Conservation (phyloP, 2,113 vertebrate species). For the Todiramphus saurophagus region DNA sequence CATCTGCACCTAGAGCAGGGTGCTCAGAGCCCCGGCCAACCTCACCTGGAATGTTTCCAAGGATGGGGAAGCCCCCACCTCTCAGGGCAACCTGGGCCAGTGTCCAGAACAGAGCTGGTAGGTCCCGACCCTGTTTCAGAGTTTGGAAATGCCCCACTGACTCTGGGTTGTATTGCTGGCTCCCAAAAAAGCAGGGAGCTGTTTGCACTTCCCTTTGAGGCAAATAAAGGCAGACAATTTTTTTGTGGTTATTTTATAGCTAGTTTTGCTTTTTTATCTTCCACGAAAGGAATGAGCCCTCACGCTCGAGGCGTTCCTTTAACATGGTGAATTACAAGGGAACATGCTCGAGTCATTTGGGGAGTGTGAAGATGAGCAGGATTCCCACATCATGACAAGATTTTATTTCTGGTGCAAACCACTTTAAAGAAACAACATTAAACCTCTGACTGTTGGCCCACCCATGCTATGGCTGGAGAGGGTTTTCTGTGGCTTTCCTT, state of each 20-base stretch:
- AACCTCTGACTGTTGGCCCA: background rate
- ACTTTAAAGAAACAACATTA: background rate
- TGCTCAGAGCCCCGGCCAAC: no score
- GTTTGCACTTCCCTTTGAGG: background rate
- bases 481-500: background rate
- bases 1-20: no score
- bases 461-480: background rate
- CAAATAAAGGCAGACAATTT: background rate
- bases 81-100: no score
- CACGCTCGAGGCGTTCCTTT: background rate
- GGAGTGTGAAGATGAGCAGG: rapidly evolving
- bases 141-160: no score
- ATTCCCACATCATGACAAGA: background rate
- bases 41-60: no score
- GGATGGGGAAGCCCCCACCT: no score
- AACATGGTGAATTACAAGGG: background rate
- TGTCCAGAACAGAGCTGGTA: background rate
- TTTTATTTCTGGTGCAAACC: background rate
- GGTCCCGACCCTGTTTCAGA: background rate
- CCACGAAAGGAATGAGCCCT: background rate
- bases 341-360: background rate
- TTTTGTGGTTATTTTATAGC: background rate
- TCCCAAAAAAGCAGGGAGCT: background rate
- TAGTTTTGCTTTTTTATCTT: background rate
- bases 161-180: no score